Conservation (phyloP, 2,797 vertebrate species). For the Propithecus deckenii region DNA sequence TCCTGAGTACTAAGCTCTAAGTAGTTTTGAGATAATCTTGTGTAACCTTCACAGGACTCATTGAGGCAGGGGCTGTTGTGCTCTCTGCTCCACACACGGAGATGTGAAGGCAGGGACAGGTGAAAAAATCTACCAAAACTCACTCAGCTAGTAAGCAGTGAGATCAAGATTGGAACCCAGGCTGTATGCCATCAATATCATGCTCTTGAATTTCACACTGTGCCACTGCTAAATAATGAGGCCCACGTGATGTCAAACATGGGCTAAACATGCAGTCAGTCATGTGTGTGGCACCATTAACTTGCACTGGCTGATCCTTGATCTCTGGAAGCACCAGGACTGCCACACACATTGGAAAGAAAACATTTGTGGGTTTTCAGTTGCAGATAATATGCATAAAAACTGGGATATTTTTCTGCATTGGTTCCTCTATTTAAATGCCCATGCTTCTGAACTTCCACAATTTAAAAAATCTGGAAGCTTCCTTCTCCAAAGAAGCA, state of each 20-base stretch:
- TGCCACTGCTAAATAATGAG: neutral
- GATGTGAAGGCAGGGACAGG: no score
- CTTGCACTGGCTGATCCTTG: neutral
- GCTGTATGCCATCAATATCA: neutral
- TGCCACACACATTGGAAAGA: neutral
- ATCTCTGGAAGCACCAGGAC: no score
- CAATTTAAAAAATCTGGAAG: neutral
- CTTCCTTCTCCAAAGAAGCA: neutral
- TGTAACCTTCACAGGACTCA: rapidly evolving
- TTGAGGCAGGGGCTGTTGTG: no score
- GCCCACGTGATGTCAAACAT: no score
- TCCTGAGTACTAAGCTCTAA: neutral
- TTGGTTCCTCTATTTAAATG: neutral
- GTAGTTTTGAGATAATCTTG: neutral
- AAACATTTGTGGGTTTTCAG: neutral
- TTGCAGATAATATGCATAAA: neutral
- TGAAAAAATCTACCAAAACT: neutral
- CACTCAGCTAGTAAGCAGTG: neutral
- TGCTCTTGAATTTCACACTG: neutral
- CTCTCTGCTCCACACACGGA: neutral
- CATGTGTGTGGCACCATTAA: neutral
- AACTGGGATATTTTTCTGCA: neutral
- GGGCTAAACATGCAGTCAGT: neutral
- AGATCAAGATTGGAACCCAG: neutral
- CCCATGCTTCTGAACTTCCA: neutral